Conservation (phyloP, 2,888 invertebrate species). For the Lottia gigantea region DNA sequence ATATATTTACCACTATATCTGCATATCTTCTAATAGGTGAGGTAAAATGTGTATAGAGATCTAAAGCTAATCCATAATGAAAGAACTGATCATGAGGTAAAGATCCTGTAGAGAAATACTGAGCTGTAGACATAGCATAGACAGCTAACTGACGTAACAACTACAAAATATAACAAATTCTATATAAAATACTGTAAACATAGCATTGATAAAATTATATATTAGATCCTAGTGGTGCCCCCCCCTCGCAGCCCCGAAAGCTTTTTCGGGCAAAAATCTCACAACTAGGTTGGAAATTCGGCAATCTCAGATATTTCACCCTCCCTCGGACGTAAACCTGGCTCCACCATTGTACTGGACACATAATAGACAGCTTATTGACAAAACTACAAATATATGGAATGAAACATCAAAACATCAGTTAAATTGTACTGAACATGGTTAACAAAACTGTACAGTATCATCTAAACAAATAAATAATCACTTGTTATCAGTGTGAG, state of each 20-base stretch:
- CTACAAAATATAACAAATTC: conserved; percentile 37
- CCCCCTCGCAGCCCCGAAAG: too few species aligned
- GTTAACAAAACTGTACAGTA: background rate
- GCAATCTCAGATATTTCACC: too few species aligned
- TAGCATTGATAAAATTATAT: conserved; percentile 65
- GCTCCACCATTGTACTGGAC: conserved; percentile 61
- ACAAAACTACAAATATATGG: conserved; percentile 49
- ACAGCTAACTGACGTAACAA: conserved; percentile 63
- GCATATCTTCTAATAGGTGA: conserved; percentile 61
- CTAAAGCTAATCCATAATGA: conserved; percentile 65
- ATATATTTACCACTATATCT: conserved; percentile 55
- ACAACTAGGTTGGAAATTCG: too few species aligned
- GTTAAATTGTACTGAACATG: too few species aligned
- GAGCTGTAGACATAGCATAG: conserved; percentile 66
- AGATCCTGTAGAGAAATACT: conserved; percentile 63
- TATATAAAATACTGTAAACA: conserved; percentile 62
- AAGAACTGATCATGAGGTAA: conserved; percentile 54
- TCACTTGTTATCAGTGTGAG: too few species aligned
- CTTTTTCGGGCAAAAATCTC: too few species aligned
- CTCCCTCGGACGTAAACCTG: too few species aligned
- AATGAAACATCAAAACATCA: too few species aligned
- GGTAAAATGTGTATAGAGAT: conserved; percentile 56
- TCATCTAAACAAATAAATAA: too few species aligned
- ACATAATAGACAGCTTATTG: conserved; percentile 65
- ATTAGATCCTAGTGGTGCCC: too few species aligned